Evolutionary conservation across 2,113 vertebrate species (phyloP).

Genomic region (Callopanchax toddi): DNA sequence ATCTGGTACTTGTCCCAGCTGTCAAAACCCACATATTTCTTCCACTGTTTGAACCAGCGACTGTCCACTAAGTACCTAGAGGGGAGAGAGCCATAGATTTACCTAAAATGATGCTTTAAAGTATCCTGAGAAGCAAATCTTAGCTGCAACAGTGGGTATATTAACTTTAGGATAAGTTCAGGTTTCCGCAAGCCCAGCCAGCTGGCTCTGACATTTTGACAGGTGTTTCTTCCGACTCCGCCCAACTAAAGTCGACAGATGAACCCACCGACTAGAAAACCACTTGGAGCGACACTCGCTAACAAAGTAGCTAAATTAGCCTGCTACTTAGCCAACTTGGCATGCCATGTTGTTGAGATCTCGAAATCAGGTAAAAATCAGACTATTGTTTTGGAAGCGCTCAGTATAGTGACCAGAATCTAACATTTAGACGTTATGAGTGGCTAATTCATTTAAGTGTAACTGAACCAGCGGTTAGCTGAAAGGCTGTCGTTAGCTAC

Average conservation of each 20-base stretch:
- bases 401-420: neutral
- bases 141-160: slow-evolving; percentile 11
- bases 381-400: rapidly evolving
- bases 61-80: slow-evolving; percentile 97
- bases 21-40: slow-evolving; percentile 99
- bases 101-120: neutral
- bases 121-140: neutral
- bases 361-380: neutral
- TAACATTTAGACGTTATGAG: neutral
- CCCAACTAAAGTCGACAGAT: slow-evolving; percentile 50
- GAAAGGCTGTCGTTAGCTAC: slow-evolving; percentile 44
- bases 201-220: slow-evolving; percentile 71
- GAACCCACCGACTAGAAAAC: slow-evolving; percentile 56
- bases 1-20: slow-evolving; percentile 99
- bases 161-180: slow-evolving; percentile 33
- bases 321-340: slow-evolving; percentile 12
- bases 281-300: slow-evolving; percentile 44
- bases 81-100: neutral
- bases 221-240: slow-evolving; percentile 74
- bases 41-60: slow-evolving; percentile 99
- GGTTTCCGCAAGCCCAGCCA: slow-evolving; percentile 42
- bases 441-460: neutral
- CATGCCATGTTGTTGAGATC: neutral
- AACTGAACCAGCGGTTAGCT: slow-evolving; percentile 11
- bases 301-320: slow-evolving; percentile 47